phyloP scores from a whole-genome alignment of 1,140 invertebrate genomes.

The Acyrthosiphon pisum region DNA sequence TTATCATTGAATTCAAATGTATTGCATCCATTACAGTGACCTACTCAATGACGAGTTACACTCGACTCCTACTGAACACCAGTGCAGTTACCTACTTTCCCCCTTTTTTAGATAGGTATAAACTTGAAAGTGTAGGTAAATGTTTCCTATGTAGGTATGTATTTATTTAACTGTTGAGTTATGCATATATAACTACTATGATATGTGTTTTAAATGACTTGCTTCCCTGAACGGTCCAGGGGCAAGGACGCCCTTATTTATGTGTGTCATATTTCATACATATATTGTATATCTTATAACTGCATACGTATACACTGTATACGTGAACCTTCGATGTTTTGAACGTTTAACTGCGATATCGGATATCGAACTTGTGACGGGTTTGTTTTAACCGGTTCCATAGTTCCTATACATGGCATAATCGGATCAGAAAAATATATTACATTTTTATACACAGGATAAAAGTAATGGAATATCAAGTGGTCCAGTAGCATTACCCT shows the following conservation, averaged over 20 bases:
- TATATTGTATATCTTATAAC: too few relatives aligned
- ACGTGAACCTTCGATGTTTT: neutral
- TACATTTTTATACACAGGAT: neutral
- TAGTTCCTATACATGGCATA: neutral
- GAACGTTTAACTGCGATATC: neutral
- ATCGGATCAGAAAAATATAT: neutral
- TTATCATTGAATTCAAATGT: too few relatives aligned
- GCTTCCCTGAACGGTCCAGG: neutral
- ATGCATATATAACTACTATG: neutral
- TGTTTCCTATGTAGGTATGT: neutral
- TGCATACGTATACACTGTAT: neutral
- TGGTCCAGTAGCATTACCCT: neutral
- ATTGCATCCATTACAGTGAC: too few relatives aligned
- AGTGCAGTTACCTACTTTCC: neutral
- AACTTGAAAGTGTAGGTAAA: neutral
- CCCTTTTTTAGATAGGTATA: neutral
- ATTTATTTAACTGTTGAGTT: neutral
- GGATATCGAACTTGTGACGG: neutral
- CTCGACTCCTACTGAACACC: too few relatives aligned
- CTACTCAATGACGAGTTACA: too few relatives aligned
- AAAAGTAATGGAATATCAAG: neutral
- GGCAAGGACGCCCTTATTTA: too few relatives aligned
- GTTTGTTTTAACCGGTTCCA: neutral
- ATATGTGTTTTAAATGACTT: neutral
- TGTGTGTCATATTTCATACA: neutral